Base-by-base conservation (phyloP, 2,888 invertebrate genomes). In the Meloe dianella region DNA sequence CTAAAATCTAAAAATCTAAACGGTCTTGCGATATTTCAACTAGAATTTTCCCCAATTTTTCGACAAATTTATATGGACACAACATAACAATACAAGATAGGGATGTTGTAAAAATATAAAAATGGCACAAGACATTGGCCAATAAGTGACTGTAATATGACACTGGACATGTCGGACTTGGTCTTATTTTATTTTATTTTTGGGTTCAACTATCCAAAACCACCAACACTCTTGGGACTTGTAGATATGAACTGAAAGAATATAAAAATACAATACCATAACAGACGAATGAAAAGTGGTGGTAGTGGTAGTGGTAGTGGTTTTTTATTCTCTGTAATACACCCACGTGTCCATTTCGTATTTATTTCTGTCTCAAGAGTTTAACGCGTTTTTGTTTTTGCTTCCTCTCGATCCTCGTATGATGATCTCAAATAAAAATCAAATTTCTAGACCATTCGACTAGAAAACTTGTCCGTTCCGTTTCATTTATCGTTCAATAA, bases 71-170 rank as follows among this genome's bases (percentile, higher is more conserved):
- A 47, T 47, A 47, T 47, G 47, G 47, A 47, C 47, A 47, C 20
- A 47, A 47, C 20, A 47, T 47, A 41, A 47, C 47, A 20, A 47
- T 47, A 47, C 10, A 47, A 20, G 47, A 47, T 47, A 47, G 47
- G 47, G 47, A 12, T 38, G 62, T 62, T 38, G 17, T 30, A 61
- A 57, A 67, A 67, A 68, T 63, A 68, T 68, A 77, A 77, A 74
- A 77, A 77, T 73, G 69, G 73, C 71, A 74, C 72, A 78, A 79
- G 81, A 81, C 80, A 80, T 75, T 76, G 78, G 76, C 76, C 81
- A 76, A 80, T 81, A 83, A 82, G 78, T 79, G 82, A 82, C 81
- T 78, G 82, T 81, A 83, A 83, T 82, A 79, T 79, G 83, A 83
- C 83, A 82, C 83, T 78, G 75, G 77, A 82, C 79, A 81, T 78